These are phyloP conservation scores for Pachymerium ferrugineum DNA, from an alignment of 2,888 invertebrate species.

Conservation along the genomic window DNA sequence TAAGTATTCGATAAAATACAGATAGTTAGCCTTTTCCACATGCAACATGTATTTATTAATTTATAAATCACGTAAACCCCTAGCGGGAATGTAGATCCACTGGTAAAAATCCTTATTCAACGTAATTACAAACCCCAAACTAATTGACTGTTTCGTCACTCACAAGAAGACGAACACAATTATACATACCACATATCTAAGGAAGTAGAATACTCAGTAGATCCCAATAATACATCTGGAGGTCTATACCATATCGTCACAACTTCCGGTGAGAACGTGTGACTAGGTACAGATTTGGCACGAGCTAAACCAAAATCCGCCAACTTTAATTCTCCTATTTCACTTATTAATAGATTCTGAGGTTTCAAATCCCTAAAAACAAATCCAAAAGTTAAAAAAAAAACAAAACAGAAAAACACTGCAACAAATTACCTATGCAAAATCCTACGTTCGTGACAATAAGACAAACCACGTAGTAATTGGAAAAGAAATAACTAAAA, in stretches of 20 bases:
- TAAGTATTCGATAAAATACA: too few relatives aligned
- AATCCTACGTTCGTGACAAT: slow-evolving; percentile 93
- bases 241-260: slow-evolving; percentile 99
- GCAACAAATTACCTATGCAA: slow-evolving; percentile 60
- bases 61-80: too few relatives aligned
- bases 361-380: slow-evolving; percentile 82
- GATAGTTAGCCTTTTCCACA: too few relatives aligned
- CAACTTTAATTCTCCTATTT: slow-evolving; percentile 92
- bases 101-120: too few relatives aligned
- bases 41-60: too few relatives aligned
- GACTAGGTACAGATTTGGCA: slow-evolving; percentile 96
- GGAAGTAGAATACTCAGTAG: slow-evolving; percentile 62
- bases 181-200: slow-evolving; percentile 53
- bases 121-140: too few relatives aligned
- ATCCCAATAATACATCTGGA: slow-evolving; percentile 95
- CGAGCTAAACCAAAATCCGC: slow-evolving; percentile 97
- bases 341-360: slow-evolving; percentile 95
- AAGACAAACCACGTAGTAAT: slow-evolving; percentile 87
- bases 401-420: background rate
- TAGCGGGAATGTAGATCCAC: too few relatives aligned
- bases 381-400: background rate
- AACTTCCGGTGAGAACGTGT: slow-evolving; percentile 97
- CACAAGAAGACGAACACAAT: background rate
- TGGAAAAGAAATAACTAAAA: slow-evolving; percentile 89
- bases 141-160: too few relatives aligned